Base-by-base conservation (phyloP, 2,113 vertebrate species). In the Barnardius zonarius region DNA sequence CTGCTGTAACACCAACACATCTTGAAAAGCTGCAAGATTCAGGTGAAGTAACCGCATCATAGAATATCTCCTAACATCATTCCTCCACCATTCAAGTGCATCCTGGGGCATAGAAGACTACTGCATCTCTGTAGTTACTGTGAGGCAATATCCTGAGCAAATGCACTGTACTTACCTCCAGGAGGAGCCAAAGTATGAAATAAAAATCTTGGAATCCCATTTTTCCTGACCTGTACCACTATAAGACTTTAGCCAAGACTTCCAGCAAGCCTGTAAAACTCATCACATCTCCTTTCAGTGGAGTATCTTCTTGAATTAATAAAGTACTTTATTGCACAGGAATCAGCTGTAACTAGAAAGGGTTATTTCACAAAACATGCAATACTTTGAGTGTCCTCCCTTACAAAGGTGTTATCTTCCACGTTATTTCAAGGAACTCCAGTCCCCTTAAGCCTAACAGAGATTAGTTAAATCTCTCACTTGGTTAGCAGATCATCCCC, bases 311-410 rank as follows among this genome's bases (percentile, higher is more conserved):
- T 57, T 49, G 17, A 37, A 39, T 8, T 12, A 63, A 84, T 15
- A 13, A 68, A 88, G 8, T 18, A 59, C 37, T 97, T 97, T 95
- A 97, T 96, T 95, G 89, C 49, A 93, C 90, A 95, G 86, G 77
- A 78, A 89, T 62, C 52, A 87, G 61, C 83, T 94, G 81, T 25
- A 95, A 95, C 24, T 78, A 91, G 69, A 95, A 95, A 89, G 0
- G 0, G 7, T 85, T 92, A 91, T 64, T 68, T 72, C 24, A 75
- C 5, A 44, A 83, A 14, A 7, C 25, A 43, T 4, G 2, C 11
- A 93, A 49, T 19, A 39, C 13, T 67, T 24, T 11, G 5, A 48
- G 6, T 5, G 5, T 12, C 10, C 2, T 75, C 25, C 23, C 37
- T 74, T 30, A 9, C 18, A 63, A 2, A 88, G 31, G 5, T 23